These are phyloP conservation scores for Acanthaster planci DNA, from an alignment of 35 echinoderm and acorn worm genomes.

Conservation along the genomic window DNA sequence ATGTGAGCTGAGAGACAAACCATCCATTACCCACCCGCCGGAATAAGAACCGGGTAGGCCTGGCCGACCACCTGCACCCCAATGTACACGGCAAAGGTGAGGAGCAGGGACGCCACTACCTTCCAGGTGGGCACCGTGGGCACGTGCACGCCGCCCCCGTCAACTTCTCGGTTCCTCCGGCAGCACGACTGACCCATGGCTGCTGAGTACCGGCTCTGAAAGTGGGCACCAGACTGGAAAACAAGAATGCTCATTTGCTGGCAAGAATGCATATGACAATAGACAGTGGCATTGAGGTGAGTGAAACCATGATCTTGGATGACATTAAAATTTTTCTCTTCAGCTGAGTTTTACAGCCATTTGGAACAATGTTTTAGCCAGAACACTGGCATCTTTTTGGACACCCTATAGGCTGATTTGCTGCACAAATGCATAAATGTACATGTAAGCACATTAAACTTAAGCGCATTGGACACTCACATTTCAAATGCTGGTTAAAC, in stretches of 20 bases:
- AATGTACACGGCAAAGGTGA: not conserved
- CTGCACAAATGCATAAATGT: too few species aligned
- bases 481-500: too few species aligned
- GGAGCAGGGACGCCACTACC: not conserved
- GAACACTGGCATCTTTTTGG: too few species aligned
- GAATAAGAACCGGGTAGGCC: not conserved
- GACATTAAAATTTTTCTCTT: too few species aligned
- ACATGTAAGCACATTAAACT: too few species aligned
- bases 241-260: not conserved
- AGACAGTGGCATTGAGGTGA: too few species aligned
- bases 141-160: not conserved
- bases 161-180: not conserved
- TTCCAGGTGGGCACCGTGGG: not conserved
- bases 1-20: not conserved
- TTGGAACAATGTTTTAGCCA: too few species aligned
- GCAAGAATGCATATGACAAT: not conserved
- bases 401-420: too few species aligned
- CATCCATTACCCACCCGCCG: not conserved
- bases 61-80: constrained; percentile 1
- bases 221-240: not conserved
- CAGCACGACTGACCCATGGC: constrained; percentile 17
- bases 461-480: too few species aligned
- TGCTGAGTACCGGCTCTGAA: not conserved
- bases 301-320: too few species aligned
- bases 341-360: too few species aligned